phyloP scores from a whole-genome alignment of 2,797 vertebrate genomes.

The Anisognathus igniventris region DNA sequence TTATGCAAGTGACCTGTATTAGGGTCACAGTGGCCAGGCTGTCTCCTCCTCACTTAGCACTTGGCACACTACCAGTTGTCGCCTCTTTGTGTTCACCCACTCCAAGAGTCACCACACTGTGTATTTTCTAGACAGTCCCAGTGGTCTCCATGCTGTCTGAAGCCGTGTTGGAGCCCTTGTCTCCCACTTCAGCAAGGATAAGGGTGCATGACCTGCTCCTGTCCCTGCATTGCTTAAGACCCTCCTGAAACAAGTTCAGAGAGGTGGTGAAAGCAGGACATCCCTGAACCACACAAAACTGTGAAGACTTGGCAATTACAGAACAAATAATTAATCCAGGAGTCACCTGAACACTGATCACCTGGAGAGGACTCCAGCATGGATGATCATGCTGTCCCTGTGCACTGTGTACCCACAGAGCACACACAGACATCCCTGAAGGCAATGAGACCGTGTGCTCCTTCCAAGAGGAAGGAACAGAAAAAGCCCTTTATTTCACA shows the following conservation, averaged over 20 bases:
- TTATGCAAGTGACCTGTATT: constrained; percentile 1
- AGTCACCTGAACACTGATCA: neutral
- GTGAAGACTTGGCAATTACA: neutral
- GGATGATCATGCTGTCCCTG: neutral
- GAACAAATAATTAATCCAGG: neutral
- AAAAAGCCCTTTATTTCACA: neutral
- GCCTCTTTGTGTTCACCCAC: neutral
- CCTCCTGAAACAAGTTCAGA: neutral
- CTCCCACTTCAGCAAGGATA: neutral
- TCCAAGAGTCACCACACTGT: neutral
- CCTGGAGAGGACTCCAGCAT: neutral
- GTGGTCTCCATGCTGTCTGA: neutral
- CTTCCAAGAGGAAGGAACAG: neutral
- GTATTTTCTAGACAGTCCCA: neutral
- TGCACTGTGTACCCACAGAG: neutral
- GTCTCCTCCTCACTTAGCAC: neutral
- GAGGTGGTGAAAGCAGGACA: neutral
- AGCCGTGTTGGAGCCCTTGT: neutral
- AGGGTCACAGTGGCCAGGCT: neutral
- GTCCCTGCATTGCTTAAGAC: neutral
- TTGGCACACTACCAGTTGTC: neutral
- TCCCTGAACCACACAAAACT: neutral
- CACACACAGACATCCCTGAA: neutral
- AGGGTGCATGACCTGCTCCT: neutral
- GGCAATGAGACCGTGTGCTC: rapidly evolving